These are phyloP conservation scores for Cirrhinus mrigala DNA, from an alignment of 2,797 vertebrate genomes.

Conservation along the genomic window DNA sequence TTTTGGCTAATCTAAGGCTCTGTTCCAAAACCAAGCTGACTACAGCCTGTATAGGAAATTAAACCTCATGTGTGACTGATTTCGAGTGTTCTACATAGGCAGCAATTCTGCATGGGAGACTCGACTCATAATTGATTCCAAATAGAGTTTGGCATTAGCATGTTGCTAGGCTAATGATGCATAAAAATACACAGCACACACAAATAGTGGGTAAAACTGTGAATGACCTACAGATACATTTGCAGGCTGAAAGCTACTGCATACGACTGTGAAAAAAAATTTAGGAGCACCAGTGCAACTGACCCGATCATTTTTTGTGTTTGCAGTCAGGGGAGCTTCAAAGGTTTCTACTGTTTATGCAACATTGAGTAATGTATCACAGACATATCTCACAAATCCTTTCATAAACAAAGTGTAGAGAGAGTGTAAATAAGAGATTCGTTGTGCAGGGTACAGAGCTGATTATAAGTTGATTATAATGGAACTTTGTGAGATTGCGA, in stretches of 20 bases:
- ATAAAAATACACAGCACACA: background rate
- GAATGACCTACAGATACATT: background rate
- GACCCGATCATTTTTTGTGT: no score
- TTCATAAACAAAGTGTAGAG: no score
- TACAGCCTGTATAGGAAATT: background rate
- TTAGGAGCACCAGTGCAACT: no score
- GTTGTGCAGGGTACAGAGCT: no score
- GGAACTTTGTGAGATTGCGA: no score
- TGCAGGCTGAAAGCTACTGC: background rate
- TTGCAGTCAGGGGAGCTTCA: no score
- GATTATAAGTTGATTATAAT: no score
- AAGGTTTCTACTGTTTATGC: no score
- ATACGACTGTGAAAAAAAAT: no score
- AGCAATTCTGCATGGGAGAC: background rate
- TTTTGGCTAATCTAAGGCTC: background rate
- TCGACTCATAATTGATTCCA: background rate
- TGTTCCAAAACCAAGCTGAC: background rate
- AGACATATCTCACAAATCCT: no score
- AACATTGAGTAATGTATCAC: no score
- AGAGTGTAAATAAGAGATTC: no score
- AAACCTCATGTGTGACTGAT: background rate
- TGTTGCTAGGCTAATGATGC: constrained; percentile 8
- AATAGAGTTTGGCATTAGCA: constrained; percentile 2
- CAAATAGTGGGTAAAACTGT: background rate
- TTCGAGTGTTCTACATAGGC: background rate